phyloP scores from a whole-genome alignment of 2,888 invertebrate species.

The Hartigia nigra region DNA sequence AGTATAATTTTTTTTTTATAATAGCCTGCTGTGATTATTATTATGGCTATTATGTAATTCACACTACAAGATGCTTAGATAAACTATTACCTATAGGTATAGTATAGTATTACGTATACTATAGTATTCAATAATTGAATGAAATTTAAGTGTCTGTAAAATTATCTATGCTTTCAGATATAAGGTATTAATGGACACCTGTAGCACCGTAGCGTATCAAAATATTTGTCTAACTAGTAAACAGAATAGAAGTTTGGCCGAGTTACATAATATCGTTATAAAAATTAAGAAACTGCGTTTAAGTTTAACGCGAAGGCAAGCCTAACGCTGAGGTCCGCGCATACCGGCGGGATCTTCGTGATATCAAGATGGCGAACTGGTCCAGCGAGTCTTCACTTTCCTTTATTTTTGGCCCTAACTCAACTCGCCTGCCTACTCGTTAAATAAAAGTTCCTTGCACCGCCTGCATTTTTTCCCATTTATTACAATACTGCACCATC shows the following conservation, averaged over 20 bases:
- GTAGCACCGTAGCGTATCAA: neutral
- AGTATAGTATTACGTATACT: too few species aligned
- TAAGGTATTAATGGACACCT: neutral
- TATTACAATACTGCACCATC: neutral
- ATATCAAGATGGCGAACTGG: slow-evolving; percentile 51
- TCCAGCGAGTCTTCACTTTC: slow-evolving; percentile 41
- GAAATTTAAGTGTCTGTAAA: neutral
- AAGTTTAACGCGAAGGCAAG: neutral
- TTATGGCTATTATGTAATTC: neutral
- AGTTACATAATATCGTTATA: neutral
- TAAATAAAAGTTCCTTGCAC: slow-evolving; percentile 22
- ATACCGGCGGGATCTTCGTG: slow-evolving; percentile 4
- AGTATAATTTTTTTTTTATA: neutral
- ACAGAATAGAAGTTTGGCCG: neutral
- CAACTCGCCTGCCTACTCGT: slow-evolving; percentile 23
- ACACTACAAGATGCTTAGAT: neutral
- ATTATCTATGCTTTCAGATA: neutral
- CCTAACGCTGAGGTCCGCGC: neutral
- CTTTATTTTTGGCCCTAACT: slow-evolving; percentile 31
- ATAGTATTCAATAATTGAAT: neutral
- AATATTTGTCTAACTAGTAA: neutral
- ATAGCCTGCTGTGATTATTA: neutral
- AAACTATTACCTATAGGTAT: neutral
- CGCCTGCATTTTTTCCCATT: slow-evolving; percentile 2
- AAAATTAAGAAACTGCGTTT: neutral